These are phyloP conservation scores for Leucosticte australis DNA, from an alignment of 2,113 vertebrate genomes.

Conservation along the genomic window DNA sequence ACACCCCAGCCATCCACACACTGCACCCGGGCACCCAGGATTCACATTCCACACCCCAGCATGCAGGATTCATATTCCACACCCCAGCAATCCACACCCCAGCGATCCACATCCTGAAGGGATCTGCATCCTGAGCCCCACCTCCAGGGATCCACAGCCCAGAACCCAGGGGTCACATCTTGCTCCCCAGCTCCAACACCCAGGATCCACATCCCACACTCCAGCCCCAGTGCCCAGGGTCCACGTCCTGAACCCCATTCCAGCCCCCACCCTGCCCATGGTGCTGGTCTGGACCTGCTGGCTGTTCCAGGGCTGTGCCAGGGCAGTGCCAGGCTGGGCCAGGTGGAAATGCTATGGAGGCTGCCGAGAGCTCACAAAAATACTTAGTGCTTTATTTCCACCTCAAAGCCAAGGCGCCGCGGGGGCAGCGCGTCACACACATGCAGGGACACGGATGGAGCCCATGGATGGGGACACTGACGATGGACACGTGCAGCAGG, in stretches of 20 bases:
- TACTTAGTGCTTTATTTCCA: slow-evolving; percentile 32
- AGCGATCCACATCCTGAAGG: neutral
- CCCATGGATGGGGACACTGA: neutral
- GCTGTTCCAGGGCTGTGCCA: fast-evolving
- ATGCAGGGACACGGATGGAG: neutral
- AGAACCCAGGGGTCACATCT: neutral
- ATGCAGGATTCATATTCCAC: neutral
- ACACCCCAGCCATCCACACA: neutral
- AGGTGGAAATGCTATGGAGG: neutral
- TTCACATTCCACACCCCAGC: neutral
- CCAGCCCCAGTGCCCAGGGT: fast-evolving
- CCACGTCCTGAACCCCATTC: neutral
- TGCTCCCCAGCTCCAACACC: neutral
- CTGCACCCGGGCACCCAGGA: neutral
- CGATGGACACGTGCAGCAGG: fast-evolving
- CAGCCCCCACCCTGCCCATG: neutral
- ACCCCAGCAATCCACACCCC: neutral
- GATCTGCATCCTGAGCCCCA: neutral
- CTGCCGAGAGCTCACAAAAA: neutral
- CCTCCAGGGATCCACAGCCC: neutral
- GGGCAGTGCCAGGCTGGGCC: fast-evolving
- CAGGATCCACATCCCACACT: neutral
- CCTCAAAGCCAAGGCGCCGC: neutral
- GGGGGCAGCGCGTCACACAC: neutral
- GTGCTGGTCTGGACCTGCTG: neutral